These are phyloP conservation scores for Heliconius nattereri DNA, from an alignment of 1,140 invertebrate species.

Conservation along the genomic window DNA sequence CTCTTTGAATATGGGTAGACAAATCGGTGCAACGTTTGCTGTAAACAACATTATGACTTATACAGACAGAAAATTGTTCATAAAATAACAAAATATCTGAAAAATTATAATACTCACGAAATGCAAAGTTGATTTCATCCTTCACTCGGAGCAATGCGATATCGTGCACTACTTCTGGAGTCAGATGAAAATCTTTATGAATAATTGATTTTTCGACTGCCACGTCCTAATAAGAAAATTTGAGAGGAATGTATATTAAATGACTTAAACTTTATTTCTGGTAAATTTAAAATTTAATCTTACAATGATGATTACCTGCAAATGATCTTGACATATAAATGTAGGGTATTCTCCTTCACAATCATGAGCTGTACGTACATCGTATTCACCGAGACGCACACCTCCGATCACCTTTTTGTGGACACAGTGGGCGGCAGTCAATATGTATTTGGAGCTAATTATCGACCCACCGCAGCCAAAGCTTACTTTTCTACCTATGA, in stretches of 20 bases:
- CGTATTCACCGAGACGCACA: no score
- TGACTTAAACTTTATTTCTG: background rate
- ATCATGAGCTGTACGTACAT: no score
- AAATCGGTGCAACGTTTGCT: conserved; percentile 33
- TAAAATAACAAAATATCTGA: background rate
- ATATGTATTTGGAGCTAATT: no score
- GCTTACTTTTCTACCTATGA: background rate
- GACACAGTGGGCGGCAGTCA: no score
- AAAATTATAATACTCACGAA: background rate
- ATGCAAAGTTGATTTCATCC: background rate
- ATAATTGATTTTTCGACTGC: background rate
- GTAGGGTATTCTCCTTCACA: no score
- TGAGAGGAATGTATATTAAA: background rate
- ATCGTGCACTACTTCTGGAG: background rate
- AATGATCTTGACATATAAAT: no score
- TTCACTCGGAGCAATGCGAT: background rate
- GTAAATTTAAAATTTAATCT: no score
- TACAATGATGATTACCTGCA: no score
- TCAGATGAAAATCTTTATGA: background rate
- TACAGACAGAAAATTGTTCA: background rate
- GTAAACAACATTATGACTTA: background rate
- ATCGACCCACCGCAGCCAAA: no score
- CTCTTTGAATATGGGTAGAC: conserved; percentile 25
- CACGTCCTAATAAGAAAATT: background rate
- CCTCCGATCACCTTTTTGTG: no score